These are phyloP conservation scores for Alces alces DNA, from an alignment of 2,113 vertebrate species.

Conservation along the genomic window DNA sequence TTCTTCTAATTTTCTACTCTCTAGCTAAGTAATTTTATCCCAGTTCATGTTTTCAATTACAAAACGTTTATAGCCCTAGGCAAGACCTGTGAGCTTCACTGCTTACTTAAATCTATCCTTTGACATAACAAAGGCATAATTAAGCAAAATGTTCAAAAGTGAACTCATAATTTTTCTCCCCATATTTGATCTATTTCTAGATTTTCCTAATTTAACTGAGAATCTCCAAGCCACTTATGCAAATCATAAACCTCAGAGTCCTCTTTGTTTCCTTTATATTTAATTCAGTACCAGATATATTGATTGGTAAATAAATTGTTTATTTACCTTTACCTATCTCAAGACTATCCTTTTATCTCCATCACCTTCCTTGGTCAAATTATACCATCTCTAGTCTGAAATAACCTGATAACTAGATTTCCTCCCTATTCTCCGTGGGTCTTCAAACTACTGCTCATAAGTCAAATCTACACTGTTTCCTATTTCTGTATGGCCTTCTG, in stretches of 20 bases:
- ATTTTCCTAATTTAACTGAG: background rate
- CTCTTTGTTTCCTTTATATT: background rate
- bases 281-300: background rate
- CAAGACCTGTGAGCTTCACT: slow-evolving; percentile 31
- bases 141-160: background rate
- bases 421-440: background rate
- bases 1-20: slow-evolving; percentile 23
- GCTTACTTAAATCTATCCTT: slow-evolving; percentile 39
- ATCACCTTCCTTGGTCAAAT: background rate
- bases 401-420: background rate
- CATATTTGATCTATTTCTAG: background rate
- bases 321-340: background rate
- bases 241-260: background rate
- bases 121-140: slow-evolving; percentile 28
- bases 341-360: background rate
- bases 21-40: slow-evolving; percentile 26
- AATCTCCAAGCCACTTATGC: background rate
- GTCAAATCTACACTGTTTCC: background rate
- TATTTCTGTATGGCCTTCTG: background rate
- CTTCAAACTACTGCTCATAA: background rate
- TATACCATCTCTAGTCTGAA: background rate
- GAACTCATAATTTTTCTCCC: background rate
- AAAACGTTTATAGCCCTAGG: slow-evolving; percentile 35
- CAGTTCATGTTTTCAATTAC: slow-evolving; percentile 63
- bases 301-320: background rate